These are phyloP conservation scores for Mellilla xanthometata DNA, from an alignment of 2,888 invertebrate genomes.

Conservation along the genomic window DNA sequence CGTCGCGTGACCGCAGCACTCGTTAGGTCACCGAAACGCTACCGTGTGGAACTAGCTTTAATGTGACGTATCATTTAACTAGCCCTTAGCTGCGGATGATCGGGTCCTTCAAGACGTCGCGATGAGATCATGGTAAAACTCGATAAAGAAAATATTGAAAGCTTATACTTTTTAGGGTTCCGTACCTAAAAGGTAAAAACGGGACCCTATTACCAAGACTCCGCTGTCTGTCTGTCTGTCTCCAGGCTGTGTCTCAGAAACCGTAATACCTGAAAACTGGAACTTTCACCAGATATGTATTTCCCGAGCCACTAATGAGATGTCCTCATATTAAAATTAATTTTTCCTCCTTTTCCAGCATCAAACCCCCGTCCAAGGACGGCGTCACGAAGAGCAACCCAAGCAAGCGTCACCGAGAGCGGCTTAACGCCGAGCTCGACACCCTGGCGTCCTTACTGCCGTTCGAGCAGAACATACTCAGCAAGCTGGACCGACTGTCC, in stretches of 20 bases:
- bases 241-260: too few species aligned
- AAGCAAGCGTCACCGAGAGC: conserved; percentile 98
- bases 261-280: too few species aligned
- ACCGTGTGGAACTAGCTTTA: conserved; percentile 26
- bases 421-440: conserved; percentile 99
- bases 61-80: conserved; percentile 21
- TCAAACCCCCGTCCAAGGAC: conserved; percentile 97
- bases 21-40: conserved; percentile 31
- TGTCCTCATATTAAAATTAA: too few species aligned
- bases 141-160: too few species aligned
- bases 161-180: too few species aligned
- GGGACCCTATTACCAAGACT: too few species aligned
- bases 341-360: conserved; percentile 83
- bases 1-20: conserved; percentile 17
- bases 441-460: conserved; percentile 96
- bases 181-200: too few species aligned
- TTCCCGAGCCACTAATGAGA: too few species aligned
- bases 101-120: conserved; percentile 1
- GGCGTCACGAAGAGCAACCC: conserved; percentile 98
- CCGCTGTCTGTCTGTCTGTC: too few species aligned
- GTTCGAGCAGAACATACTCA: conserved; percentile 98
- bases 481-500: conserved; percentile 98
- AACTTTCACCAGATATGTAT: too few species aligned
- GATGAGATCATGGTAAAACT: too few species aligned
- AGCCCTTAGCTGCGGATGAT: conserved; percentile 20